A percentile compares a stretch with the other conserved stretches of the same genome.
Evolutionary conservation across 2,113 vertebrate genomes (phyloP).

Genomic region (Marmota monax): DNA sequence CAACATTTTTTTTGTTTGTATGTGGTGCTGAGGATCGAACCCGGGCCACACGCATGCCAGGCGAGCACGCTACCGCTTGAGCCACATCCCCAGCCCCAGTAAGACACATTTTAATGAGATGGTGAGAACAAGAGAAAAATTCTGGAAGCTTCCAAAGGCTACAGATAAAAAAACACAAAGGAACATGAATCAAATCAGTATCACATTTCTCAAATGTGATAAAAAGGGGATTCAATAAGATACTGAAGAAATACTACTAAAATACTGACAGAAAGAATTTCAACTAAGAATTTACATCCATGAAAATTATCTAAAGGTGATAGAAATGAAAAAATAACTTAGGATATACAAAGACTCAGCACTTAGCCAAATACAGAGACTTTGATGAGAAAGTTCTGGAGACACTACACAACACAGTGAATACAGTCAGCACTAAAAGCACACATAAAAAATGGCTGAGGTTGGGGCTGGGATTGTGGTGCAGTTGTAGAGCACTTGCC

Average conservation of each 20-base stretch:
- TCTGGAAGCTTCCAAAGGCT: constrained; percentile 43
- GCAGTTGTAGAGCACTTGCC: too few relatives aligned
- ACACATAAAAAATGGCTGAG: not conserved
- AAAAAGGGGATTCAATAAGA: not conserved
- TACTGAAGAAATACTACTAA: not conserved
- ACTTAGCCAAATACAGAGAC: not conserved
- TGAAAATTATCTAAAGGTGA: constrained; percentile 33
- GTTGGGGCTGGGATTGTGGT: too few relatives aligned
- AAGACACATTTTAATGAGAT: not conserved
- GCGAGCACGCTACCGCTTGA: too few relatives aligned
- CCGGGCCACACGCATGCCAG: too few relatives aligned
- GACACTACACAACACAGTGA: not conserved
- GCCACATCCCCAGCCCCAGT: too few relatives aligned
- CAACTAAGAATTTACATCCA: not conserved
- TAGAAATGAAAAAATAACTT: constrained; percentile 1
- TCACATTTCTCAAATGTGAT: constrained; percentile 29
- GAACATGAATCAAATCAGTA: not conserved
- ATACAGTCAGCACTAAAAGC: not conserved
- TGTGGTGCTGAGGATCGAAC: too few relatives aligned
- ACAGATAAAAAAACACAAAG: constrained; percentile 10
- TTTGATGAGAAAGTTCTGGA: not conserved
- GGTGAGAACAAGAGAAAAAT: constrained; percentile 30
- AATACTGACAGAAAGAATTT: not conserved
- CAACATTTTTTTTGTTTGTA: too few relatives aligned
- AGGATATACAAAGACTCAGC: not conserved